Base-by-base conservation (phyloP, 2,113 vertebrate species). In the Gymnogyps californianus region DNA sequence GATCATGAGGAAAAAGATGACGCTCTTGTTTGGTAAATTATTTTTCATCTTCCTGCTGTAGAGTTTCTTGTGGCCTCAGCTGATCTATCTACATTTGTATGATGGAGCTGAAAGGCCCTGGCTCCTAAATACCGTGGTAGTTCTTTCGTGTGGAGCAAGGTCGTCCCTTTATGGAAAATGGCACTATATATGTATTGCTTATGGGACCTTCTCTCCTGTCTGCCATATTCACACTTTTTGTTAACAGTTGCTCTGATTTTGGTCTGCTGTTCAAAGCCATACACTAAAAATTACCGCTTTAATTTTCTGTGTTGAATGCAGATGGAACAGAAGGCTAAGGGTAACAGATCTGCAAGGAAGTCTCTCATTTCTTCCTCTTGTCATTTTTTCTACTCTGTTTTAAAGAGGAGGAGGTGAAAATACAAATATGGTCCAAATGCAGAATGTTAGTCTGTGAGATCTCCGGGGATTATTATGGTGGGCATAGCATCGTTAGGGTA, bases 351-450 rank as follows among this genome's bases (percentile, higher is more conserved):
- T 89, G 82, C 61, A 32, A 40, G 80, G 76, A 83, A 93, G 83
- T 58, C 83, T 94, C 82, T 91, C 83, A 0, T 91, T 69, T 40
- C 79, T 79, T 67, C 62, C 61, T 75, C 70, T 25, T 57, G 55
- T 32, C 54, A 5, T 62, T 87, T 83, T 52, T 61, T 38, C 65
- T 34, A 36, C 51, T 83, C 72, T 88, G 1, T 54, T 82, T 66
- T 46, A 49, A 86, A 83, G 95, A 87, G 83, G 93, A 89, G 96
- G 96, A 97, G 90, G 89, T 94, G 91, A 92, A 93, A 94, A 87
- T 5, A 94, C 57, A 96, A 93, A 76, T 93, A 64, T 2, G 80
- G 86, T 54, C 83, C 86, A 59, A 88, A 89, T 11, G 87, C 38
- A 79, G 92, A 3, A 80, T 57, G 51, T 83, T 51, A 77, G 87